Conservation (phyloP, 2,888 invertebrate species). For the Cyclophora punctaria region DNA sequence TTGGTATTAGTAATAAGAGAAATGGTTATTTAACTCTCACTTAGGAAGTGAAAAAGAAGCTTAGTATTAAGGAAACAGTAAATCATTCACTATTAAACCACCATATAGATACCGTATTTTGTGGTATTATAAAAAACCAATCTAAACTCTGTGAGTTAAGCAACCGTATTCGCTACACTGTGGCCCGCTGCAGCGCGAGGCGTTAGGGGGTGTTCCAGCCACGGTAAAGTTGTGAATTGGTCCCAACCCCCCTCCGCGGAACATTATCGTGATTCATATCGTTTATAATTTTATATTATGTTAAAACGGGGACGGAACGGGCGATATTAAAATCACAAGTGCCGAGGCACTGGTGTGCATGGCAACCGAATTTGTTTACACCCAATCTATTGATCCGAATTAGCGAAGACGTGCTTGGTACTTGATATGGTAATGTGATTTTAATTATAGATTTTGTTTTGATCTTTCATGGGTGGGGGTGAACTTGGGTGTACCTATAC, state of each 20-base stretch:
- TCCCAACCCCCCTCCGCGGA: slow-evolving; percentile 60
- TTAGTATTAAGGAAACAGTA: no score
- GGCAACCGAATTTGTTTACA: slow-evolving; percentile 65
- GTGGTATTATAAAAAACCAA: no score
- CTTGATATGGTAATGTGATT: no score
- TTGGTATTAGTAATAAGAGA: no score
- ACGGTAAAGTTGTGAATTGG: slow-evolving; percentile 68
- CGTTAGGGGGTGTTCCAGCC: slow-evolving; percentile 33
- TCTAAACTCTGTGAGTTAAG: neutral
- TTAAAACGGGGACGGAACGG: slow-evolving; percentile 53
- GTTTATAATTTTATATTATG: slow-evolving; percentile 75
- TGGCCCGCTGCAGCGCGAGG: slow-evolving; percentile 27
- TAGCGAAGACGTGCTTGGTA: no score
- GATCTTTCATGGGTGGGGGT: no score
- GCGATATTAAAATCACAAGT: slow-evolving; percentile 72
- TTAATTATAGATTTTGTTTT: no score
- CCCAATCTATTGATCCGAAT: slow-evolving; percentile 58
- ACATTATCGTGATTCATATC: slow-evolving; percentile 74
- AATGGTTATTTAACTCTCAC: no score
- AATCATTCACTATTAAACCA: no score
- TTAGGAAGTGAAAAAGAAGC: no score
- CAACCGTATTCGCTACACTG: slow-evolving; percentile 18
- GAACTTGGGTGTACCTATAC: no score
- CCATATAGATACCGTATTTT: no score
- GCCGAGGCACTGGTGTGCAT: slow-evolving; percentile 53